A percentile compares a stretch with the other conserved stretches of the same genome.
Evolutionary conservation across 1,140 invertebrate species (phyloP).

Genomic region (Megathymus violae): DNA sequence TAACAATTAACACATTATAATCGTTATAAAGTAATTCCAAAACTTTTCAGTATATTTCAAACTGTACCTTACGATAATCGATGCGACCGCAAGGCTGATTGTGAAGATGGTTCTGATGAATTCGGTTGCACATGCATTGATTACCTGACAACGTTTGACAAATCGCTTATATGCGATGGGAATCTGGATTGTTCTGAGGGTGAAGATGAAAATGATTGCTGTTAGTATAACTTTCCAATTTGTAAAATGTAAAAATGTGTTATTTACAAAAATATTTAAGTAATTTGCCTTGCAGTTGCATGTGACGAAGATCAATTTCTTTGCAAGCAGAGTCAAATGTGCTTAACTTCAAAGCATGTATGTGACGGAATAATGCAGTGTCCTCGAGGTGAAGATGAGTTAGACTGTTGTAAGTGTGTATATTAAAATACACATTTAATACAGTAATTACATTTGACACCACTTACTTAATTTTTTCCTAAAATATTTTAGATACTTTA

Average conservation of each 20-base stretch:
- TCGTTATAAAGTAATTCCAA: no score
- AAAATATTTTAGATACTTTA: constrained; percentile 85
- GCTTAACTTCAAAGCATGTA: constrained; percentile 83
- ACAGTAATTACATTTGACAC: neutral
- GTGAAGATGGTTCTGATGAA: constrained; percentile 93
- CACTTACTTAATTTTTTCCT: no score
- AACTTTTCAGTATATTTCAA: constrained; percentile 86
- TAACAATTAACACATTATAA: no score
- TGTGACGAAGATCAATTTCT: constrained; percentile 84
- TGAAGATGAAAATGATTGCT: constrained; percentile 90
- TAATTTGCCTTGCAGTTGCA: constrained; percentile 74
- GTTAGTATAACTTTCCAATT: constrained; percentile 65
- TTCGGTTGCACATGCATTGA: constrained; percentile 89
- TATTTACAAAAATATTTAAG: constrained; percentile 22
- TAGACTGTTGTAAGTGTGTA: constrained; percentile 85
- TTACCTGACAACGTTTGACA: constrained; percentile 83
- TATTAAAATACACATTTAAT: neutral
- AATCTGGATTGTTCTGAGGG: constrained; percentile 89
- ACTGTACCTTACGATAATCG: constrained; percentile 84
- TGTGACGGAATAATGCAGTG: constrained; percentile 89
- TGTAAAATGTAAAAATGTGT: neutral
- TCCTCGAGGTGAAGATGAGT: constrained; percentile 88
- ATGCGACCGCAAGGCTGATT: constrained; percentile 90
- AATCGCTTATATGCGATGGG: constrained; percentile 90
- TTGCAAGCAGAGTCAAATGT: constrained; percentile 85